Evolutionary conservation across 2,797 vertebrate species (phyloP).

Genomic region (Acanthis flammea): DNA sequence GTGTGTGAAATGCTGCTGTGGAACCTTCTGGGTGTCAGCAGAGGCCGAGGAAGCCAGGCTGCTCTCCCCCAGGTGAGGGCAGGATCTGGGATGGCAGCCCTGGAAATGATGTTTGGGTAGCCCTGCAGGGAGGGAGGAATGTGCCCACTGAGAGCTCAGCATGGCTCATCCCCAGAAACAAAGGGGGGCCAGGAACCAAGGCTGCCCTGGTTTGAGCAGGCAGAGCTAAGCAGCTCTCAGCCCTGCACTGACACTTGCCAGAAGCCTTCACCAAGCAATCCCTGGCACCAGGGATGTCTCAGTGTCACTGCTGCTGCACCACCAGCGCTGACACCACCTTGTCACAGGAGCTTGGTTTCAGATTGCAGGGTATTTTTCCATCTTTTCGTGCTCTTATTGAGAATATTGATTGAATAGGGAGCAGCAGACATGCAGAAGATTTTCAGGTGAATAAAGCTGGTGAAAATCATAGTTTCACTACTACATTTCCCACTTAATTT

Average conservation of each 20-base stretch:
- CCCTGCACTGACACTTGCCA: not conserved
- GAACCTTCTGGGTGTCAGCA: not conserved
- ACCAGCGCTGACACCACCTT: not conserved
- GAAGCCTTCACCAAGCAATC: not conserved
- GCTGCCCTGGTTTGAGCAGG: conserved; percentile 13
- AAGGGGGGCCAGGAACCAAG: not conserved
- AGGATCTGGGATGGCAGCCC: not conserved
- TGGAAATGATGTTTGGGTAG: not conserved
- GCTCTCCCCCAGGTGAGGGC: not conserved
- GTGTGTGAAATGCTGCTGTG: rapidly evolving
- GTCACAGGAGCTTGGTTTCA: not conserved
- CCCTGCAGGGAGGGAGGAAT: conserved; percentile 25
- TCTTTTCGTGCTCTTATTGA: not conserved
- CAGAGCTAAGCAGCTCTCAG: not conserved
- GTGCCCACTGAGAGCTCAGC: conserved; percentile 8
- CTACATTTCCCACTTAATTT: not conserved
- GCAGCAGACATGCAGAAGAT: not conserved
- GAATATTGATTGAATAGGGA: not conserved
- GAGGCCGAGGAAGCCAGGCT: not conserved
- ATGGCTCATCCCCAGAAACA: conserved; percentile 57
- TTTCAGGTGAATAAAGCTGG: not conserved
- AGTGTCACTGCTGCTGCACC: not conserved
- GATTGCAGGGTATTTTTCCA: not conserved
- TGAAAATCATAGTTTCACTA: not conserved
- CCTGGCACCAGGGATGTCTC: not conserved